Conservation (phyloP, 2,888 invertebrate species). For the Conops quadrifasciatus region DNA sequence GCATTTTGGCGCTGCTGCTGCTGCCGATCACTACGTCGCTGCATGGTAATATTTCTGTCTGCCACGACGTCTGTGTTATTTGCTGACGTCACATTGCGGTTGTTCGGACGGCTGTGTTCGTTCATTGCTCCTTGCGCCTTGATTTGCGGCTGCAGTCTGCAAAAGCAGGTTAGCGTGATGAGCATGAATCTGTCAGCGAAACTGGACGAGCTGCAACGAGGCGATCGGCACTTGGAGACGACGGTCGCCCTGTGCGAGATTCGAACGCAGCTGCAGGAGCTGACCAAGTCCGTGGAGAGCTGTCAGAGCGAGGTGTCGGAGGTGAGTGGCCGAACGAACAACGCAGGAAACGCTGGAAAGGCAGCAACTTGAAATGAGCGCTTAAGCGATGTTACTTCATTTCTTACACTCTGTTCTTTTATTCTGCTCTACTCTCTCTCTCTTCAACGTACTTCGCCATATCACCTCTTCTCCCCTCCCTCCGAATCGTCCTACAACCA, state of each 20-base stretch:
- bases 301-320: slow-evolving; percentile 94
- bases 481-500: slow-evolving; percentile 53
- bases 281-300: slow-evolving; percentile 93
- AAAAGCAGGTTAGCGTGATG: slow-evolving; percentile 98
- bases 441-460: not conserved
- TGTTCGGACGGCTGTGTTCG: not conserved
- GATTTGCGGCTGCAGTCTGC: slow-evolving; percentile 74
- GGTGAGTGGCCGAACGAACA: slow-evolving; percentile 63
- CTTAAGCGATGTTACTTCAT: not conserved
- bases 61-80: slow-evolving; percentile 11
- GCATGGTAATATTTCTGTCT: not conserved
- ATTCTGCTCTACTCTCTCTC: not conserved
- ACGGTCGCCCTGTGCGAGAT: slow-evolving; percentile 94
- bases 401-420: not conserved
- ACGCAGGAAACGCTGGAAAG: not conserved
- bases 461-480: not conserved
- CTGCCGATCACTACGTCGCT: not conserved
- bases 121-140: not conserved
- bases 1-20: too few relatives aligned
- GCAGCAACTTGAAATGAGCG: not conserved
- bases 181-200: slow-evolving; percentile 94
- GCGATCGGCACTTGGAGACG: slow-evolving; percentile 90
- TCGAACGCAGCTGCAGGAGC: slow-evolving; percentile 89
- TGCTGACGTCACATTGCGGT: slow-evolving; percentile 12
- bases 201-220: slow-evolving; percentile 91